A percentile compares a stretch with the other conserved stretches of the same genome.
These are phyloP conservation scores for Scolopax bukidnonensis DNA, from an alignment of 2,797 vertebrate genomes.

Conservation along the genomic window DNA sequence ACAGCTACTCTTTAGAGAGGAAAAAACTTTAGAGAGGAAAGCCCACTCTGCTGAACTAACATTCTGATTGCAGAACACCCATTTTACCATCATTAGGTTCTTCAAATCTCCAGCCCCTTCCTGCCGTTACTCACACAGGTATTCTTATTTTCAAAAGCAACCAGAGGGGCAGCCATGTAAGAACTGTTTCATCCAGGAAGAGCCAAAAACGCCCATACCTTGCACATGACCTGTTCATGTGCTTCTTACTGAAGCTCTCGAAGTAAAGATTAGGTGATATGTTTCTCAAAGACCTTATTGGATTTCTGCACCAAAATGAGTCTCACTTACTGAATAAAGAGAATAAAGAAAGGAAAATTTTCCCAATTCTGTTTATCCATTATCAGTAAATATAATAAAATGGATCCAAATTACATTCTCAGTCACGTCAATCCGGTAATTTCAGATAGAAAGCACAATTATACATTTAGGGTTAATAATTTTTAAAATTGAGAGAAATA, in stretches of 20 bases:
- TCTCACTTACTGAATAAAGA: not conserved
- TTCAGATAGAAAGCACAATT: not conserved
- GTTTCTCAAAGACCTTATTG: not conserved
- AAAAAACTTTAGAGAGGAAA: not conserved
- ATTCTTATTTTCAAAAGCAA: not conserved
- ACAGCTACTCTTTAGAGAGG: not conserved
- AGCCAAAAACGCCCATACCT: not conserved
- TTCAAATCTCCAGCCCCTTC: not conserved
- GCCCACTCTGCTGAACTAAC: not conserved
- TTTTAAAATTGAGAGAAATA: not conserved
- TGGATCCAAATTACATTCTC: not conserved
- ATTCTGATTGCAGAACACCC: not conserved
- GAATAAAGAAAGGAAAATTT: not conserved
- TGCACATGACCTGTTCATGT: not conserved
- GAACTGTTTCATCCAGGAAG: not conserved
- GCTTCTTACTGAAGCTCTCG: not conserved
- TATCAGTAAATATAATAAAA: not conserved
- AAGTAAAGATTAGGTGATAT: not conserved
- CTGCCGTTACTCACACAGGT: not conserved
- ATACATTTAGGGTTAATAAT: not conserved
- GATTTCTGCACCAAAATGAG: not conserved
- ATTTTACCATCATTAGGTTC: not conserved
- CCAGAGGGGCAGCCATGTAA: not conserved
- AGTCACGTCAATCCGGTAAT: not conserved
- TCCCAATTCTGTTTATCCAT: not conserved